Conservation (phyloP, 2,797 vertebrate genomes). For the Pipistrellus pipistrellus region DNA sequence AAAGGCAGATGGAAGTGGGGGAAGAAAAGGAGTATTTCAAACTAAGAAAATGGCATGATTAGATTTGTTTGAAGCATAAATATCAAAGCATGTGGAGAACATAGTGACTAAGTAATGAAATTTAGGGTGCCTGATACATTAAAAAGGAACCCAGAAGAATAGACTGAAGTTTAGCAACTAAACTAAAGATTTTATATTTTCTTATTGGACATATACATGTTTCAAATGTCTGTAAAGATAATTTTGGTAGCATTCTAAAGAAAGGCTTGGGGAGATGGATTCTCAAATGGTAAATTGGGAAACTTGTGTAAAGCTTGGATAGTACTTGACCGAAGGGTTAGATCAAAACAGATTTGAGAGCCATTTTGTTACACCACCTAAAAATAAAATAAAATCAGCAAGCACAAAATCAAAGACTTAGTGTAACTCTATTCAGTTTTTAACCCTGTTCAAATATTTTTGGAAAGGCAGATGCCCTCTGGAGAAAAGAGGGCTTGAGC, state of each 20-base stretch:
- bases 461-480: not conserved
- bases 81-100: not conserved
- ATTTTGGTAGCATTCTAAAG: not conserved
- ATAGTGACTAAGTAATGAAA: not conserved
- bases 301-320: not conserved
- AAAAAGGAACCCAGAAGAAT: not conserved
- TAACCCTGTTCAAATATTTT: conserved; percentile 45
- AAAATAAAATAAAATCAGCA: conserved; percentile 32
- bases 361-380: not conserved
- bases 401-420: not conserved
- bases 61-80: not conserved
- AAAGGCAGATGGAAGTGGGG: not conserved
- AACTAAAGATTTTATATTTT: not conserved
- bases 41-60: not conserved
- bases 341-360: not conserved
- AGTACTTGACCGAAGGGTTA: not conserved
- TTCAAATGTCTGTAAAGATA: not conserved
- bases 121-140: not conserved
- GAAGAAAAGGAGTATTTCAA: not conserved
- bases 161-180: not conserved
- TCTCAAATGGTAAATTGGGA: not conserved
- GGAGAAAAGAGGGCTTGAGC: not conserved
- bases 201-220: not conserved
- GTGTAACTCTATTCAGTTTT: not conserved
- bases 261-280: not conserved